Conservation (phyloP, 2,797 vertebrate genomes). For the Clamator glandarius region DNA sequence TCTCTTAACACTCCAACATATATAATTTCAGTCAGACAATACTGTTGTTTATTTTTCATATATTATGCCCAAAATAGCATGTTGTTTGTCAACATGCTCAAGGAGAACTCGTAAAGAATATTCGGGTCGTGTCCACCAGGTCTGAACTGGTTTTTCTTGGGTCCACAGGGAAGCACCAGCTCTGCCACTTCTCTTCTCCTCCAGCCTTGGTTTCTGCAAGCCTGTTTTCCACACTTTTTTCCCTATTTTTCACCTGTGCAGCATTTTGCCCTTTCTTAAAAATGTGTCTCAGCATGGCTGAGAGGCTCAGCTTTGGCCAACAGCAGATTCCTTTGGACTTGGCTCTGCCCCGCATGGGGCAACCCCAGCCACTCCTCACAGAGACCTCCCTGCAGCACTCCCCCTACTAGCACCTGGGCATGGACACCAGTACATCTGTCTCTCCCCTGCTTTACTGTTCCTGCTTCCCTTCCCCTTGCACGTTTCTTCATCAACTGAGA, state of each 20-base stretch:
- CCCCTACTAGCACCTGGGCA: rapidly evolving
- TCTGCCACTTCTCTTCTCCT: rapidly evolving
- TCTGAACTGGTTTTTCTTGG: not conserved
- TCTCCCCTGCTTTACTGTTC: not conserved
- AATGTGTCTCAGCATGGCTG: rapidly evolving
- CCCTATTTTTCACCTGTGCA: not conserved
- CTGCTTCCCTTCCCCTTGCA: not conserved
- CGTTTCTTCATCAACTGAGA: not conserved
- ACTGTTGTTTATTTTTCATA: not conserved
- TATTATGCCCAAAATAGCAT: not conserved
- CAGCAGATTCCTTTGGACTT: rapidly evolving
- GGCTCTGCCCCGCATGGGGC: rapidly evolving
- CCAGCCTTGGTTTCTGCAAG: not conserved
- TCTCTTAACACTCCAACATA: not conserved
- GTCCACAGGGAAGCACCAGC: not conserved
- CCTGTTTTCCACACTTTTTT: not conserved
- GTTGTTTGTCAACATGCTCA: not conserved
- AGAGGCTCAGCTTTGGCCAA: not conserved
- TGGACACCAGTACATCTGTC: not conserved
- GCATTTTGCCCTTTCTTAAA: not conserved
- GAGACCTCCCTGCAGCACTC: rapidly evolving
- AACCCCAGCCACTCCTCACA: not conserved
- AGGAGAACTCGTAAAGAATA: not conserved
- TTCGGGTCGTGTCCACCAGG: not conserved
- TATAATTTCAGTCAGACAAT: not conserved